Percentiles rank a stretch among this genome's conserved stretches.
Conservation (phyloP, 2,797 vertebrate genomes). For the Natrix natrix region DNA sequence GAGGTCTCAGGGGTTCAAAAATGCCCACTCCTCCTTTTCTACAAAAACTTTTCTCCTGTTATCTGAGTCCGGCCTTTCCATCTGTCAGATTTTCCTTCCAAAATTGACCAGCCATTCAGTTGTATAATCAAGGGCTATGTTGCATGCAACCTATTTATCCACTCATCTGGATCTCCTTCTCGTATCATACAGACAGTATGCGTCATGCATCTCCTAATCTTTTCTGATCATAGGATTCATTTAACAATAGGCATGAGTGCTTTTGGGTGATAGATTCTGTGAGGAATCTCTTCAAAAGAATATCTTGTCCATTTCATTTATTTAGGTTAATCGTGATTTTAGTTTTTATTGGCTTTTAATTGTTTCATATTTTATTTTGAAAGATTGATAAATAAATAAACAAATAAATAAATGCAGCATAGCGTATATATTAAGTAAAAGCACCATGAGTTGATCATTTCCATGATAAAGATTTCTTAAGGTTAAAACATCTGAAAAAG, state of each 20-base stretch:
- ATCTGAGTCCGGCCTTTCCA: neutral
- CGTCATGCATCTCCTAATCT: neutral
- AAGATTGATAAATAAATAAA: neutral
- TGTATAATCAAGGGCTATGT: neutral
- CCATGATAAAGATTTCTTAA: neutral
- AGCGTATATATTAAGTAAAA: neutral
- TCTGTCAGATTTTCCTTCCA: neutral
- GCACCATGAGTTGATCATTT: neutral
- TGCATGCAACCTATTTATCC: neutral
- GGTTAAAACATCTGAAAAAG: neutral
- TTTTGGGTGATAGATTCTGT: neutral
- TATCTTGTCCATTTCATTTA: neutral
- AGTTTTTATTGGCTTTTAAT: neutral
- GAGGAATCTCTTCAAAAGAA: neutral
- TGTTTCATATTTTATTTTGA: neutral
- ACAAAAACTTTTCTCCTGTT: neutral
- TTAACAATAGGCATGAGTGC: neutral
- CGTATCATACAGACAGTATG: neutral
- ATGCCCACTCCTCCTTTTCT: neutral
- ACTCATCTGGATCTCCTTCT: neutral
- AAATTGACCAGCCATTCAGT: neutral
- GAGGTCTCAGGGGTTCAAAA: neutral
- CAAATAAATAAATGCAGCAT: neutral
- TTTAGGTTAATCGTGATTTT: neutral
- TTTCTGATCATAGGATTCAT: neutral